Conservation (phyloP, 2,888 invertebrate genomes). For the Aromia moschata region DNA sequence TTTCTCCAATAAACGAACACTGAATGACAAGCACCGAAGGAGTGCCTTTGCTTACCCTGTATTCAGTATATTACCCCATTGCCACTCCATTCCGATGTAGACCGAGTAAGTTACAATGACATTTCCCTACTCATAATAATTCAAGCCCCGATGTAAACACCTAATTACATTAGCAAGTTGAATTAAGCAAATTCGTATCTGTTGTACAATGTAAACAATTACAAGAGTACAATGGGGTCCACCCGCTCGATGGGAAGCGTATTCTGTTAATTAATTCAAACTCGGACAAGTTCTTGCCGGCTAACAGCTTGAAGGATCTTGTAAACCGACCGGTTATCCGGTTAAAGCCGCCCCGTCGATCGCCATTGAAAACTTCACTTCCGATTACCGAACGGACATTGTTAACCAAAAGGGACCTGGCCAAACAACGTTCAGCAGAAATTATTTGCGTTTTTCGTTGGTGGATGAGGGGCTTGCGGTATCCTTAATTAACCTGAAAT, state of each 20-base stretch:
- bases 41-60: no score
- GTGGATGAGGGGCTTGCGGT: no score
- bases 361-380: slow-evolving; percentile 28
- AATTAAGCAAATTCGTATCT: slow-evolving; percentile 12
- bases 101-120: no score
- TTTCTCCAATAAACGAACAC: no score
- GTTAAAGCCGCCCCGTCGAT: slow-evolving; percentile 27
- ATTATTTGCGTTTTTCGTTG: no score
- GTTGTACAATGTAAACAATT: slow-evolving; percentile 22
- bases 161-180: slow-evolving; percentile 15
- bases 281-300: slow-evolving; percentile 27
- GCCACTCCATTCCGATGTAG: no score
- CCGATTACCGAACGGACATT: slow-evolving; percentile 25
- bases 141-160: not conserved
- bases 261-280: slow-evolving; percentile 33
- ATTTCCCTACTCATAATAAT: no score
- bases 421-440: no score
- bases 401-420: no score
- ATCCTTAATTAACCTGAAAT: no score
- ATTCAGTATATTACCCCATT: no score
- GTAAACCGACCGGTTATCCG: slow-evolving; percentile 38
- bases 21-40: no score
- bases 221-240: slow-evolving; percentile 11
- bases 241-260: slow-evolving; percentile 27
- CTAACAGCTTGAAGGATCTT: slow-evolving; percentile 35